These are phyloP conservation scores for Laothoe populi DNA, from an alignment of 2,888 invertebrate genomes.

Conservation along the genomic window DNA sequence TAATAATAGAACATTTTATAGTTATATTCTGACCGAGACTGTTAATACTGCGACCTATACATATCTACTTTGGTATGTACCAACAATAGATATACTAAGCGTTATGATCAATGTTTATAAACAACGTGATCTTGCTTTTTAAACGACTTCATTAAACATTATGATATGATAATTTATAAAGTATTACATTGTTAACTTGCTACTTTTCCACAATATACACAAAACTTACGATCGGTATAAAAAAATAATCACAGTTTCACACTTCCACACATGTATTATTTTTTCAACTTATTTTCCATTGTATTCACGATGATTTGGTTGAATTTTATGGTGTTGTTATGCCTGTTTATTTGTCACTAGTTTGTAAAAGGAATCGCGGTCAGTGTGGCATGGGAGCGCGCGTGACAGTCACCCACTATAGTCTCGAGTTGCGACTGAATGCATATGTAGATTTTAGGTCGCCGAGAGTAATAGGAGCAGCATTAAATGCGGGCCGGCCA, in stretches of 20 bases:
- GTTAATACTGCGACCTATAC: background rate
- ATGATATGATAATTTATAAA: conserved; percentile 44
- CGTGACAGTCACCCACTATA: conserved; percentile 25
- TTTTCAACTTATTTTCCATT: conserved; percentile 44
- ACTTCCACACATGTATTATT: conserved; percentile 35
- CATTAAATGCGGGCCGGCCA: background rate
- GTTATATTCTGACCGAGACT: background rate
- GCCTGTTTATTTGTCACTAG: conserved; percentile 15
- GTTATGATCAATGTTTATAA: conserved; percentile 11
- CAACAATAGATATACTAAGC: background rate
- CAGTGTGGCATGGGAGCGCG: conserved; percentile 28
- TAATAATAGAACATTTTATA: background rate
- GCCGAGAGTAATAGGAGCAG: conserved; percentile 18
- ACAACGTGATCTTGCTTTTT: too few relatives aligned
- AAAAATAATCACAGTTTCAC: conserved; percentile 27
- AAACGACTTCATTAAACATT: too few relatives aligned
- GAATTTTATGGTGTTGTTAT: conserved; percentile 41
- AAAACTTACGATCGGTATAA: conserved; percentile 56
- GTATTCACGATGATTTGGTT: conserved; percentile 44
- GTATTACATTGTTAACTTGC: conserved; percentile 45
- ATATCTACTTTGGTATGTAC: too few relatives aligned
- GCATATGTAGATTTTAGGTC: conserved; percentile 22
- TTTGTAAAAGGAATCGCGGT: conserved; percentile 24
- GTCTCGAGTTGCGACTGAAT: conserved; percentile 31
- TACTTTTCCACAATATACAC: conserved; percentile 46